phyloP scores from a whole-genome alignment of 2,797 vertebrate species.

The Anabacerthia variegaticeps region DNA sequence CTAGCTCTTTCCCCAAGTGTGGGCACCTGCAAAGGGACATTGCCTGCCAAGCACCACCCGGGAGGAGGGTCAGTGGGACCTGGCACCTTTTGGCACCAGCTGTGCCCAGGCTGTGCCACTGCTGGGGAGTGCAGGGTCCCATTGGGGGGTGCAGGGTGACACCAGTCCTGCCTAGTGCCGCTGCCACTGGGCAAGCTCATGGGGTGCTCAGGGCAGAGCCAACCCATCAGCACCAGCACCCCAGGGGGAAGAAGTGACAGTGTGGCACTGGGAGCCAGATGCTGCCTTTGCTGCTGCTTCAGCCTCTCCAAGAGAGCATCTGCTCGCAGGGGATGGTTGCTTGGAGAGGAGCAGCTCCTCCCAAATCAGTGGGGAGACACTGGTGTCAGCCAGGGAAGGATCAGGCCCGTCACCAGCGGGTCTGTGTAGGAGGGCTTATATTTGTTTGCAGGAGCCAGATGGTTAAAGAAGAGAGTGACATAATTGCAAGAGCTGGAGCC shows the following conservation, averaged over 20 bases:
- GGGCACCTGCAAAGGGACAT: not conserved
- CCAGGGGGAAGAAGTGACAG: fast-evolving
- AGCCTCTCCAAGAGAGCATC: not conserved
- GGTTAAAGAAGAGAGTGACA: slow-evolving; percentile 55
- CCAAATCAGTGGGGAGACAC: not conserved
- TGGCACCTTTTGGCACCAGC: fast-evolving
- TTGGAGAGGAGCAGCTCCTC: fast-evolving
- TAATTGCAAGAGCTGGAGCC: slow-evolving; percentile 11
- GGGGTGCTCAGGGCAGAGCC: not conserved
- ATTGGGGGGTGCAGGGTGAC: not conserved
- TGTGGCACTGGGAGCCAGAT: fast-evolving
- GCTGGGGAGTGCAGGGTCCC: too few species aligned
- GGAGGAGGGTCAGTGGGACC: fast-evolving
- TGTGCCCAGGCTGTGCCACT: fast-evolving
- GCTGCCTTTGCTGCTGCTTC: not conserved
- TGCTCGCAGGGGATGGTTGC: not conserved
- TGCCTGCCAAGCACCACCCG: fast-evolving
- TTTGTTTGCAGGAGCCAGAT: slow-evolving; percentile 61
- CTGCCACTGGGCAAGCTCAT: fast-evolving
- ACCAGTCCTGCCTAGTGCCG: fast-evolving
- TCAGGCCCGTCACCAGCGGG: slow-evolving; percentile 23
- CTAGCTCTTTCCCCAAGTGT: not conserved
- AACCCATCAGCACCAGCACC: too few species aligned
- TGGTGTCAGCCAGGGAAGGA: slow-evolving; percentile 30
- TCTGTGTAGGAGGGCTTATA: slow-evolving; percentile 60